These are phyloP conservation scores for Discoglossus pictus DNA, from an alignment of 2,797 vertebrate genomes.

Conservation along the genomic window DNA sequence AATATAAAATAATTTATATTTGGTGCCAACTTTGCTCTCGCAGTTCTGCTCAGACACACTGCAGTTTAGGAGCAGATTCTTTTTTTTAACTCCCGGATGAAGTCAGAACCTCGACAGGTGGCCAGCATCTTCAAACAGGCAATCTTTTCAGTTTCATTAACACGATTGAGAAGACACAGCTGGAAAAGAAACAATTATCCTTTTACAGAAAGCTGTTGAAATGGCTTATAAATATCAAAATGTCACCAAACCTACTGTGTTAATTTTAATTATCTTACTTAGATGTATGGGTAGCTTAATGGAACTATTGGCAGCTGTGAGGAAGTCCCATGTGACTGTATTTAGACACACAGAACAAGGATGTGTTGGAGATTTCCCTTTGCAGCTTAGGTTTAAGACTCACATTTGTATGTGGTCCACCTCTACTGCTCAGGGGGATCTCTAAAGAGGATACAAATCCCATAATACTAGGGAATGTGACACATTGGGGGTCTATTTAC, in stretches of 20 bases:
- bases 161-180: conserved; percentile 26
- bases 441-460: too few species aligned
- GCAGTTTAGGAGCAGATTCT: neutral
- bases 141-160: conserved; percentile 19
- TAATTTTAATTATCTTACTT: conserved; percentile 30
- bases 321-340: neutral
- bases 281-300: neutral
- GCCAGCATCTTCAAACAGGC: conserved; percentile 14
- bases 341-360: too few species aligned
- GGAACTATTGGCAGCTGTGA: conserved; percentile 23
- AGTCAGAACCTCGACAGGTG: conserved; percentile 29
- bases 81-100: conserved; percentile 1
- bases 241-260: conserved; percentile 27
- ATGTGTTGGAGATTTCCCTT: too few species aligned
- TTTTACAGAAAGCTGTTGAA: conserved; percentile 28
- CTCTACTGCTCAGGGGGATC: too few species aligned
- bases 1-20: too few species aligned
- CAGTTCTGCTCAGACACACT: neutral
- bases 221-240: conserved; percentile 37
- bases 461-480: too few species aligned
- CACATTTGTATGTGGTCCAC: too few species aligned
- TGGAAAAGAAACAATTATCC: conserved; percentile 42
- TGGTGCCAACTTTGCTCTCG: too few species aligned
- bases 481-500: too few species aligned
- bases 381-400: too few species aligned